Evolutionary conservation across 2,888 invertebrate genomes (phyloP), one percentile per base, ranked within the genome.

Genomic region (Zygothrica quintamaculata): DNA sequence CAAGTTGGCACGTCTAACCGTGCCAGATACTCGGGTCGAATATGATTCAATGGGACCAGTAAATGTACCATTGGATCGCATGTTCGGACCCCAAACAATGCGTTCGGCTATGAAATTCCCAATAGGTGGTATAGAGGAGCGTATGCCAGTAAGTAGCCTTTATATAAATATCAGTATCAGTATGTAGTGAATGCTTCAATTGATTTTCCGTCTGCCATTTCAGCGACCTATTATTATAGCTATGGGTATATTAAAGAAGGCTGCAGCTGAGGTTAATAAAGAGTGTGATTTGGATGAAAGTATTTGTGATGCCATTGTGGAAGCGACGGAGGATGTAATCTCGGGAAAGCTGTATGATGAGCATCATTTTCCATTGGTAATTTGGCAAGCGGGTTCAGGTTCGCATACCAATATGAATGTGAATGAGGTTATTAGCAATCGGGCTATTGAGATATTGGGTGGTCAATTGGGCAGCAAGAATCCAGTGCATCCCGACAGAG

Each of bases 331-430:
- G 89, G 98, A 98, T 88, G 97, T 99, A 0, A 97, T 98, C 69
- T 94, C 94, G 39, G 99, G 98, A 18, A 95, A 97, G 89, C 92
- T 99, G 34, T 96, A 96, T 22, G 73, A 82, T 89, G 96, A 97
- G 15, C 43, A 78, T 1, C 98, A 99, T 91, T 99, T 99, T 90
- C 99, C 99, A 0, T 92, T 99, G 36, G 97, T 97, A 65, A 97
- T 99, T 87, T 99, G 99, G 99, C 99, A 99, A 92, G 99, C 99
- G 0, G 99, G 99, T 2, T 98, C 98, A 16, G 99, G 99, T 3
- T 98, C 98, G 0, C 99, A 99, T 92, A 95, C 95, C 42, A 99
- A 99, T 91, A 99, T 99, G 99, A 99, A 99, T 91, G 95, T 97
- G 0, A 99, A 99, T 90, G 99, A 99, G 93, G 95, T 88, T 65